A percentile compares a stretch with the other conserved stretches of the same genome.
These are phyloP conservation scores for Leucopsar rothschildi DNA, from an alignment of 2,113 vertebrate genomes.

Conservation along the genomic window DNA sequence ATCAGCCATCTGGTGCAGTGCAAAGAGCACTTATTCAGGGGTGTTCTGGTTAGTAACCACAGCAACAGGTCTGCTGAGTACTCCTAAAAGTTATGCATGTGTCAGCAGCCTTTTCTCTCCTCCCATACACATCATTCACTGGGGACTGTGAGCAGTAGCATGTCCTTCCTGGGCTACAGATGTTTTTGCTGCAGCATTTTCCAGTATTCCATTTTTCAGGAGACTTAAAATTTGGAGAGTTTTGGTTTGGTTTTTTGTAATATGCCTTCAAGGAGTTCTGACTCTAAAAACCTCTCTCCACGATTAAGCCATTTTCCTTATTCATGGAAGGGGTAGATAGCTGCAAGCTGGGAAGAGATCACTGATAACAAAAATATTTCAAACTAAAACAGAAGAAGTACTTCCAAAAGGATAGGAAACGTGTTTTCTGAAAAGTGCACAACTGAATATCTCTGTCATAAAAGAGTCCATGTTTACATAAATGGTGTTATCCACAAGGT, in stretches of 20 bases:
- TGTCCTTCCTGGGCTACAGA: background rate
- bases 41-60: slow-evolving; percentile 49
- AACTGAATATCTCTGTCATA: background rate
- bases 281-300: background rate
- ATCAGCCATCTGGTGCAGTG: slow-evolving; percentile 33
- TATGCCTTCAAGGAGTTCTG: background rate
- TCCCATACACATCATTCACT: background rate
- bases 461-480: background rate
- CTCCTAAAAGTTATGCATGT: background rate
- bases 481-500: background rate
- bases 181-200: background rate
- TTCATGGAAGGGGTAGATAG: background rate
- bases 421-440: background rate
- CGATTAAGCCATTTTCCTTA: background rate
- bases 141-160: background rate
- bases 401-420: background rate
- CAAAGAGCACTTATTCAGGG: background rate
- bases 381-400: background rate
- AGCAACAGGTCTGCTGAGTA: slow-evolving; percentile 61
- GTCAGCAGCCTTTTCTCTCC: background rate
- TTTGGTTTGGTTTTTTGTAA: background rate
- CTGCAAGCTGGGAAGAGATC: background rate
- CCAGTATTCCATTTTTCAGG: background rate
- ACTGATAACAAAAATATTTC: background rate
- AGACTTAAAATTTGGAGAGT: background rate